phyloP scores from a whole-genome alignment of 2,888 invertebrate genomes.

The Fragum fragum region DNA sequence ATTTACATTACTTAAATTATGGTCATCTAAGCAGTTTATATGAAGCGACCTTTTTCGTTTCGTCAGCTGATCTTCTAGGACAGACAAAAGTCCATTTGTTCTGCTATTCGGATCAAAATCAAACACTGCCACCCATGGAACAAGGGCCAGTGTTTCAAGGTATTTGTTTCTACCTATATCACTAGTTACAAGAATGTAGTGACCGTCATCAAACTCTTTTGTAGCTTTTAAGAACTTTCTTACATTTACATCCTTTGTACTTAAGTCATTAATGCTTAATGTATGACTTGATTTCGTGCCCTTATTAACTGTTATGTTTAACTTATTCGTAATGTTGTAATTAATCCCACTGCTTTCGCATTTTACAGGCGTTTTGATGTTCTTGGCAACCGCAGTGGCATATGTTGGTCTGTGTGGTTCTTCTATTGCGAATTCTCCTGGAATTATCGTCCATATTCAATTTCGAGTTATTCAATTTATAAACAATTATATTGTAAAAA shows the following conservation, averaged over 20 bases:
- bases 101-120: slow-evolving; percentile 58
- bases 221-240: slow-evolving; percentile 26
- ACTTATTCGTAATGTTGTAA: too few species aligned
- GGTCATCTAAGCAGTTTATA: slow-evolving; percentile 35
- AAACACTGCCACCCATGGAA: slow-evolving; percentile 68
- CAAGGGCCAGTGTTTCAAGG: slow-evolving; percentile 51
- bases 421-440: too few species aligned
- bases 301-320: too few species aligned
- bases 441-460: too few species aligned
- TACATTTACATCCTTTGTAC: neutral
- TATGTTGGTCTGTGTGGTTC: too few species aligned
- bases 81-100: slow-evolving; percentile 54
- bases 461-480: too few species aligned
- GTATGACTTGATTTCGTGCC: too few species aligned
- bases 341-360: too few species aligned
- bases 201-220: slow-evolving; percentile 48
- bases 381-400: too few species aligned
- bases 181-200: slow-evolving; percentile 62
- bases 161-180: slow-evolving; percentile 4
- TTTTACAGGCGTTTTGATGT: too few species aligned
- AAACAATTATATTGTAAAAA: too few species aligned
- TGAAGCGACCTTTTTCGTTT: slow-evolving; percentile 36
- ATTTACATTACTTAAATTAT: slow-evolving; percentile 13
- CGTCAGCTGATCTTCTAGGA: slow-evolving; percentile 34
- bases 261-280: too few species aligned